Evolutionary conservation across 37 sponge, comb jelly and placozoan genomes (phyloP).

Genomic region (Aphrocallistes beatrix): DNA sequence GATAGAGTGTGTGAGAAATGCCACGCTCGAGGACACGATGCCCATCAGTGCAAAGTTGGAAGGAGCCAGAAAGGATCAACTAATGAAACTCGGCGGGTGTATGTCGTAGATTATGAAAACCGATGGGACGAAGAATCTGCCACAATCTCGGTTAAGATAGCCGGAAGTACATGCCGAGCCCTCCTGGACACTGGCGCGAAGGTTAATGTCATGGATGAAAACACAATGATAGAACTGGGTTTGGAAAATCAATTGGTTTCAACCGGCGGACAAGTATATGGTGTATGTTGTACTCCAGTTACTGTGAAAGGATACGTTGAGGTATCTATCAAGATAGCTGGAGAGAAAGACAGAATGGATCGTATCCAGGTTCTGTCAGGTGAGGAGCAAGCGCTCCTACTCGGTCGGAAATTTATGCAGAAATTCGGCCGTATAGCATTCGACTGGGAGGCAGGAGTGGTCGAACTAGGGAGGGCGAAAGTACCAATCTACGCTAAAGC

Average conservation of each 20-base stretch:
- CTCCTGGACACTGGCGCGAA: background rate
- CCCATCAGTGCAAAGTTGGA: background rate
- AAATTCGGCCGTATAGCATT: background rate
- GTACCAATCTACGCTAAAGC: background rate
- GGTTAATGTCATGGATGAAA: background rate
- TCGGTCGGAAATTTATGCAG: background rate
- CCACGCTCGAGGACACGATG: background rate
- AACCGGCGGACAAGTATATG: background rate
- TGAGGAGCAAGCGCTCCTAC: conserved; percentile 2
- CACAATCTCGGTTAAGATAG: background rate
- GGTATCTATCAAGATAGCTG: background rate
- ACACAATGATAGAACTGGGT: background rate
- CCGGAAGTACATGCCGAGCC: background rate
- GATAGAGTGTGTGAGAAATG: background rate
- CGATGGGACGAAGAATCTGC: background rate
- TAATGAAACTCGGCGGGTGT: background rate
- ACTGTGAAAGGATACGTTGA: background rate
- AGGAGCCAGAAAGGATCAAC: background rate
- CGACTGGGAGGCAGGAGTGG: background rate
- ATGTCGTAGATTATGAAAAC: background rate
- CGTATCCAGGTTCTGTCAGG: background rate
- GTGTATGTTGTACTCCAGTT: background rate
- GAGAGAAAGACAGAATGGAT: background rate
- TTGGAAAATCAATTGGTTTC: background rate
- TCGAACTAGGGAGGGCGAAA: background rate